Conservation (phyloP, 92 coral and sea anemone species). For the Scolanthus callimorphus region DNA sequence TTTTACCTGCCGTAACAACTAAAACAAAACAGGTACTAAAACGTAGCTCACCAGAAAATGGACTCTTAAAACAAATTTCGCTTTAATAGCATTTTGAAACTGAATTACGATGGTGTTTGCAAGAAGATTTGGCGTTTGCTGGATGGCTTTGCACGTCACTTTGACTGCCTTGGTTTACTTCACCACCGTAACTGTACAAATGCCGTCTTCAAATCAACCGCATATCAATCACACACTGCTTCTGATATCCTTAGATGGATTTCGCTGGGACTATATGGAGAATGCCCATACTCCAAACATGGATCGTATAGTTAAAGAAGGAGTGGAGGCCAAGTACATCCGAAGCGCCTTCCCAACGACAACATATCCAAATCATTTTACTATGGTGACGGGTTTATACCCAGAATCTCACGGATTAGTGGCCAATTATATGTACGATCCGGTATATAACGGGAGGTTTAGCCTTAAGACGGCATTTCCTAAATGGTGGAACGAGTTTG, state of each 20-base stretch:
- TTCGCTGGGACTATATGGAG: conserved; percentile 84
- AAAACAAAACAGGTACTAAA: too few species aligned
- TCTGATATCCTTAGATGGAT: conserved; percentile 81
- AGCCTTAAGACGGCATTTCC: conserved; percentile 64
- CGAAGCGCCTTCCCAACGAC: conserved; percentile 75
- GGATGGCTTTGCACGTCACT: too few species aligned
- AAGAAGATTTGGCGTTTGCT: too few species aligned
- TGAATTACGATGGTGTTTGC: too few species aligned
- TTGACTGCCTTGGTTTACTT: too few species aligned
- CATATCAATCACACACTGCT: conserved; percentile 46
- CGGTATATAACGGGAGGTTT: conserved; percentile 44
- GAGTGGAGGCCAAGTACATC: conserved; percentile 66
- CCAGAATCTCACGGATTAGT: conserved; percentile 91
- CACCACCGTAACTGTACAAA: too few species aligned
- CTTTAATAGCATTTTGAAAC: too few species aligned
- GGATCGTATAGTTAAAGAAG: conserved; percentile 63
- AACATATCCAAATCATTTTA: conserved; percentile 77
- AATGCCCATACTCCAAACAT: conserved; percentile 70
- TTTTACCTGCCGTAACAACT: too few species aligned
- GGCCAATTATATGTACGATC: conserved; percentile 83
- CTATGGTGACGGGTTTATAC: conserved; percentile 83
- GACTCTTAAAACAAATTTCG: too few species aligned
- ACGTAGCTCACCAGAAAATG: too few species aligned
- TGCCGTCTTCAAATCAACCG: too few species aligned
- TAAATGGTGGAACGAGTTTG: conserved; percentile 71